Evolutionary conservation across 2,113 vertebrate genomes (phyloP).

Genomic region (Ceyx cyanopectus): DNA sequence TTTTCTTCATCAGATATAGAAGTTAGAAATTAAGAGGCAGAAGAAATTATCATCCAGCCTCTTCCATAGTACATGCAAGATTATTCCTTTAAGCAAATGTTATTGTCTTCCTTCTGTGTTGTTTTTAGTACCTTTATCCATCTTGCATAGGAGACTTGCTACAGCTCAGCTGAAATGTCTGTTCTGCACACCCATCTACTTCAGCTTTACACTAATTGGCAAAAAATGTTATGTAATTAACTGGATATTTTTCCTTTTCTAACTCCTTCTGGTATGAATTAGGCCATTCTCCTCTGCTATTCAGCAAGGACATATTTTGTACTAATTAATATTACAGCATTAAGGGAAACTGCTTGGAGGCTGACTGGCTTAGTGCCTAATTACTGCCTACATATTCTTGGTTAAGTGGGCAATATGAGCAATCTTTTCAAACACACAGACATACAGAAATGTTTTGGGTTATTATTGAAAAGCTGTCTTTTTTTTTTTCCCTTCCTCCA

Average conservation of each 20-base stretch:
- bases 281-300: not conserved
- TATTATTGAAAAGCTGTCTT: not conserved
- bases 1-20: not conserved
- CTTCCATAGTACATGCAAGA: not conserved
- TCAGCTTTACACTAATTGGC: not conserved
- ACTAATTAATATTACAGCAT: not conserved
- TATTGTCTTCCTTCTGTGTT: not conserved
- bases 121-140: not conserved
- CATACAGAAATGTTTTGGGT: not conserved
- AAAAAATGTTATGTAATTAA: not conserved
- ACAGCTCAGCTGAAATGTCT: not conserved
- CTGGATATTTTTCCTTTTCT: not conserved
- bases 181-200: not conserved
- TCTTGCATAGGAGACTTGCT: not conserved
- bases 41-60: not conserved
- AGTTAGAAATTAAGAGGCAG: not conserved
- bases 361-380: not conserved
- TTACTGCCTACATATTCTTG: not conserved
- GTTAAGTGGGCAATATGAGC: not conserved
- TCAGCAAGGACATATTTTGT: not conserved
- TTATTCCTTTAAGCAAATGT: not conserved
- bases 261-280: not conserved
- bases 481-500: not conserved
- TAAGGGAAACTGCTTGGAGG: not conserved
- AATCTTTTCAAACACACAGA: not conserved